Evolutionary conservation across 2,888 invertebrate genomes (phyloP).

Genomic region (Drosophila subsilvestris): DNA sequence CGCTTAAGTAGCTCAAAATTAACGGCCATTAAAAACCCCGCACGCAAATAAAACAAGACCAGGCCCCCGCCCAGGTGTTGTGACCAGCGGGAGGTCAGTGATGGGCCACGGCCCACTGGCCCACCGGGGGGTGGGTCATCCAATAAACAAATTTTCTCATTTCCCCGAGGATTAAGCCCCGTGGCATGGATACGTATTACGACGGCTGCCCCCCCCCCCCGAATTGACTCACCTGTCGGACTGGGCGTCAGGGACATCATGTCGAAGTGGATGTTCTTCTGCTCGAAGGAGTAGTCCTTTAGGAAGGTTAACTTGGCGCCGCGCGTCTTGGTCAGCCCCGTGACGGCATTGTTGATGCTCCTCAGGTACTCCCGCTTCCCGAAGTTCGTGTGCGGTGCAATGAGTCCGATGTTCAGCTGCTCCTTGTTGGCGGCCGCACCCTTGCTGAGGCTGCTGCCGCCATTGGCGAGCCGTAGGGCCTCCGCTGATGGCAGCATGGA

Average conservation of each 20-base stretch:
- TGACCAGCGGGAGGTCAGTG: neutral
- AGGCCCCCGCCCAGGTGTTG: conserved; percentile 23
- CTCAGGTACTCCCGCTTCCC: conserved; percentile 88
- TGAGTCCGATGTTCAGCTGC: conserved; percentile 83
- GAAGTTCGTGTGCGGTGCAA: conserved; percentile 84
- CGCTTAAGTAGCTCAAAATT: conserved; percentile 59
- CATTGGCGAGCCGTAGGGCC: conserved; percentile 78
- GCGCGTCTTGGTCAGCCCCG: conserved; percentile 86
- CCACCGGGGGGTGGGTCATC: neutral
- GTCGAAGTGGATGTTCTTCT: conserved; percentile 87
- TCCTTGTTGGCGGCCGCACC: conserved; percentile 79
- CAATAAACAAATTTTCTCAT: conserved; percentile 3
- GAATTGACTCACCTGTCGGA: conserved; percentile 87
- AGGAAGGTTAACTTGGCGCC: conserved; percentile 87
- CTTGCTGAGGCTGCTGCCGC: conserved; percentile 74
- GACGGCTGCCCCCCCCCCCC: no score
- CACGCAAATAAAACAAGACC: conserved; percentile 38
- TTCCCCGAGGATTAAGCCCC: neutral
- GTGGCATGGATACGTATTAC: no score
- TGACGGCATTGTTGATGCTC: conserved; percentile 87
- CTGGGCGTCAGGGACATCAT: conserved; percentile 90
- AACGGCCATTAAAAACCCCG: conserved; percentile 54
- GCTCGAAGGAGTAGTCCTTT: conserved; percentile 87
- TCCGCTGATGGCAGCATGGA: conserved; percentile 44
- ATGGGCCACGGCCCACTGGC: no score